Evolutionary conservation across 53 echinoderm and acorn worm species (phyloP), one percentile per base, ranked within the genome.

Genomic region (Actinopyga echinites): DNA sequence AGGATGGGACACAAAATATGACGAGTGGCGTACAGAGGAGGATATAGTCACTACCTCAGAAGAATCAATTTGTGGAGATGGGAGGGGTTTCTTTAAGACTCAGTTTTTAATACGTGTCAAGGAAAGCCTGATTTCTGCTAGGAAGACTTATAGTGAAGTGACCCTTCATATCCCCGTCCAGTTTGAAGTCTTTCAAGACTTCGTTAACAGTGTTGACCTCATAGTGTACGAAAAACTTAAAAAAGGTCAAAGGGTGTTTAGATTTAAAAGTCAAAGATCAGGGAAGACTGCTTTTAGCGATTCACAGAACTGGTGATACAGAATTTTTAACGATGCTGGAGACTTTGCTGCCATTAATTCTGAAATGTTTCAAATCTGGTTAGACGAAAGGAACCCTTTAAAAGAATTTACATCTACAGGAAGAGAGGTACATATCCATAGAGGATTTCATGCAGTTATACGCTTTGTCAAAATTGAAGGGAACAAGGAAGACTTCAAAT

Each of bases 401-500:
- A 28, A 62, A 62, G 63, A 62, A 21, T 62, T 62, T 22, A 17
- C 19, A 21, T 11, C 3, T 26, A 22, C 63, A 62, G 63, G 23
- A 11, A 22, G 23, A 30, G 30, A 62, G 23, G 12, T 62, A 21
- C 23, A 21, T 22, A 21, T 62, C 12, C 63, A 62, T 30, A 62
- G 63, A 30, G 22, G 63, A 21, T 62, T 21, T 22, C 63, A 62
- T 12, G 23, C 63, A 21, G 62, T 62, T 21, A 21, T 62, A 21
- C 23, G 63, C 63, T 62, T 62, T 62, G 63, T 62, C 23, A 20
- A 62, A 5, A 21, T 62, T 62, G 63, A 62, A 62, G 63, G 63
- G 30, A 62, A 62, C 63, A 19, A 22, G 23, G 63, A 62, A 21
- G 24, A 21, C 23, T 24, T 62, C 22, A 61, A 61, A 29, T n/a